Evolutionary conservation across 2,888 invertebrate genomes (phyloP).

Genomic region (Agrotis puta): DNA sequence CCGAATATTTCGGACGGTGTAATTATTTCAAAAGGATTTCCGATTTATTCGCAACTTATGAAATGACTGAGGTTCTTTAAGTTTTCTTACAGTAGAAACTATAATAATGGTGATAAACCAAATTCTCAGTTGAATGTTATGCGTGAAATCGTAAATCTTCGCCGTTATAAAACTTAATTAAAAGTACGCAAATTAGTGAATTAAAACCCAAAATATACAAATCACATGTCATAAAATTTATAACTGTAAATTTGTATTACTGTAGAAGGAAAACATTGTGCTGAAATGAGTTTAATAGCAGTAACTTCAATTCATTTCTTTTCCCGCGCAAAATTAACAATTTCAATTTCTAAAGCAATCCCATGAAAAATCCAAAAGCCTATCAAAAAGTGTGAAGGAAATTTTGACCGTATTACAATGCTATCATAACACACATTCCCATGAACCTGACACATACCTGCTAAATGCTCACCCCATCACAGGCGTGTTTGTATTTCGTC

Average conservation of each 20-base stretch:
- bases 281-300: background rate
- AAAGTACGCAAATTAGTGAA: background rate
- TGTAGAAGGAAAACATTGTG: background rate
- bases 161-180: background rate
- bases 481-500: conserved; percentile 78
- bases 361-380: background rate
- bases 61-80: conserved; percentile 4
- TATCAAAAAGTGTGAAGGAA: conserved; percentile 41
- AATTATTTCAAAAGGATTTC: conserved; percentile 57
- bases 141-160: background rate
- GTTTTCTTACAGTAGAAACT: background rate
- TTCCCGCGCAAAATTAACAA: conserved; percentile 22
- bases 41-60: conserved; percentile 35
- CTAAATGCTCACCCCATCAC: conserved; percentile 73
- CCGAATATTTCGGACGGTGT: conserved; percentile 54
- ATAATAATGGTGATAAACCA: background rate
- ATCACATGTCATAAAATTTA: background rate
- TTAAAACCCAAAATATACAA: background rate
- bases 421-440: conserved; percentile 74
- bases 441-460: conserved; percentile 77
- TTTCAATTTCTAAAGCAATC: background rate
- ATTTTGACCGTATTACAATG: conserved; percentile 65
- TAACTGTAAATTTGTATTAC: background rate
- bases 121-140: background rate
- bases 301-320: background rate